These are phyloP conservation scores for Podarcis raffonei DNA, from an alignment of 2,113 vertebrate species.

Conservation along the genomic window DNA sequence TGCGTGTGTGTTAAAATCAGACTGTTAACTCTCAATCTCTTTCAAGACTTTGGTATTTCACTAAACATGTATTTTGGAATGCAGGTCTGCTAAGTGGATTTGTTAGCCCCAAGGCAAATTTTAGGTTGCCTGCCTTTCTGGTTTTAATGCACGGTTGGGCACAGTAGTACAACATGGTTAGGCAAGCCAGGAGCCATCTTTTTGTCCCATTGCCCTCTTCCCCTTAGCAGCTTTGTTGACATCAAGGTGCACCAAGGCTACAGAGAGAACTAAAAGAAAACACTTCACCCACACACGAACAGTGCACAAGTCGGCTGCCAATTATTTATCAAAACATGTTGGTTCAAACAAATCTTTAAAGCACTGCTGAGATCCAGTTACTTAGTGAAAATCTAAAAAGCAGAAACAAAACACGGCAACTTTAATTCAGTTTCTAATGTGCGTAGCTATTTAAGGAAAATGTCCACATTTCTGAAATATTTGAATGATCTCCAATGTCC, in stretches of 20 bases:
- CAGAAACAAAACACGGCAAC: neutral
- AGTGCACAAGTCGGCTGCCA: neutral
- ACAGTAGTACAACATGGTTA: neutral
- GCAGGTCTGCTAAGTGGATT: neutral
- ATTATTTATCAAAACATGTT: neutral
- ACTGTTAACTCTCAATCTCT: neutral
- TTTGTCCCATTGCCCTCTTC: neutral
- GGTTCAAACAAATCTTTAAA: neutral
- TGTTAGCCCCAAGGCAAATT: neutral
- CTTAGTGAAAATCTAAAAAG: neutral
- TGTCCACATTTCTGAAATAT: slow-evolving; percentile 4
- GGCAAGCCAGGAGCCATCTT: neutral
- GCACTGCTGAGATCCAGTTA: neutral
- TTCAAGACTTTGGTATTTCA: neutral
- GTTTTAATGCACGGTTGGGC: neutral
- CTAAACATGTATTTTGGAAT: neutral
- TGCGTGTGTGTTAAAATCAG: too few species aligned
- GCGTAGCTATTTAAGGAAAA: neutral
- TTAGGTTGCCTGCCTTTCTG: neutral
- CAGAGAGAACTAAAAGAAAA: neutral
- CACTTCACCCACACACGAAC: neutral
- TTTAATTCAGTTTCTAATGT: neutral
- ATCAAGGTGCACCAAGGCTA: neutral
- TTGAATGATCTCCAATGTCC: neutral
- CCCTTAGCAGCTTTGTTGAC: neutral